These are phyloP conservation scores for Stomorhina lunata DNA, from an alignment of 2,888 invertebrate genomes.

Conservation along the genomic window DNA sequence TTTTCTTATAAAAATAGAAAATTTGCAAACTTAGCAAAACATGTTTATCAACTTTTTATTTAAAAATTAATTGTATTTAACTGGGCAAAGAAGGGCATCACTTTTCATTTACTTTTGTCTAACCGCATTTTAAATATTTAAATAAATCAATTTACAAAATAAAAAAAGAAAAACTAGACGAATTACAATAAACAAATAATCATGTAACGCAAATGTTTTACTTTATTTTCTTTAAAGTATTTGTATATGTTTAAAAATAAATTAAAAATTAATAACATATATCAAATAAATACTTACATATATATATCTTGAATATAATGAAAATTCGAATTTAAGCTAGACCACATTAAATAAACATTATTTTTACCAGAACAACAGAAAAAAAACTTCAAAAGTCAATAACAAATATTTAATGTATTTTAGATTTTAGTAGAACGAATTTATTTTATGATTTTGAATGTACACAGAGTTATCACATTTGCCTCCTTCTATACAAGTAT, in stretches of 20 bases:
- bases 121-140: slow-evolving; percentile 7
- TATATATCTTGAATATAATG: too few relatives aligned
- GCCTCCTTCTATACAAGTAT: background rate
- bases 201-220: background rate
- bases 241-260: background rate
- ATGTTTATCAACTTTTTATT: too few relatives aligned
- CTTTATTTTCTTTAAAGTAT: too few relatives aligned
- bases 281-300: too few relatives aligned
- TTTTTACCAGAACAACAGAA: background rate
- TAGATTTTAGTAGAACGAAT: slow-evolving; percentile 33
- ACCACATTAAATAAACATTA: slow-evolving; percentile 54
- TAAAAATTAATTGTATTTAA: too few relatives aligned
- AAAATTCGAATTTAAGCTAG: slow-evolving; percentile 31
- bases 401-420: slow-evolving; percentile 21
- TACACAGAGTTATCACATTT: background rate
- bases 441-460: slow-evolving; percentile 10
- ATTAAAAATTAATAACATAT: slow-evolving; percentile 49
- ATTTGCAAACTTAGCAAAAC: too few relatives aligned
- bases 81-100: too few relatives aligned
- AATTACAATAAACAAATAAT: background rate
- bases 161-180: background rate
- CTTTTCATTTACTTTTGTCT: background rate
- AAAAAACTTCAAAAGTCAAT: slow-evolving; percentile 50
- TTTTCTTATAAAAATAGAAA: too few relatives aligned
- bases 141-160: background rate